Evolutionary conservation across 1,140 invertebrate species (phyloP).

Genomic region (Polyergus mexicanus): DNA sequence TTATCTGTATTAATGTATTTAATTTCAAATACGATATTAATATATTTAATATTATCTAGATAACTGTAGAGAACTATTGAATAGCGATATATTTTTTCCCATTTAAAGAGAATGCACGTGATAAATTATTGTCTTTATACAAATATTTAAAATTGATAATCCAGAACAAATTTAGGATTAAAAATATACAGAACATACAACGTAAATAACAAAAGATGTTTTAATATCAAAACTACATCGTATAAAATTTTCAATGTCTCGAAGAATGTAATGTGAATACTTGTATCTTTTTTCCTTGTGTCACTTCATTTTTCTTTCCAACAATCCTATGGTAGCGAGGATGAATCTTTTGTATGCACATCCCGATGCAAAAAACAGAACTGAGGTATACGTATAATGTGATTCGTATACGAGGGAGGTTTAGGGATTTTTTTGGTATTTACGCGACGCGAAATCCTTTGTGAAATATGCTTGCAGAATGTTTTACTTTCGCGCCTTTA

Average conservation of each 20-base stretch:
- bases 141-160: conserved; percentile 16
- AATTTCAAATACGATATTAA: no score
- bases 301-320: conserved; percentile 18
- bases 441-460: conserved; percentile 30
- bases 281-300: conserved; percentile 4
- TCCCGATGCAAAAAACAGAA: conserved; percentile 11
- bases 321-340: background rate
- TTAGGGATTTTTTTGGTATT: conserved; percentile 18
- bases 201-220: no score
- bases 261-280: background rate
- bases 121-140: background rate
- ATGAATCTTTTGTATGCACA: background rate
- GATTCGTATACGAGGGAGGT: background rate
- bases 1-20: conserved; percentile 30
- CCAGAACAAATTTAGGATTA: background rate
- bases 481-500: conserved; percentile 75
- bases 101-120: background rate
- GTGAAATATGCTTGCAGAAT: conserved; percentile 10
- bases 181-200: background rate
- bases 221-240: no score
- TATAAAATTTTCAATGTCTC: background rate
- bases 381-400: background rate
- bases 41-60: conserved; percentile 20
- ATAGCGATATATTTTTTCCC: background rate
- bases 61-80: background rate